Conservation (phyloP, 2,888 invertebrate species). For the Drosophila mayaguana region DNA sequence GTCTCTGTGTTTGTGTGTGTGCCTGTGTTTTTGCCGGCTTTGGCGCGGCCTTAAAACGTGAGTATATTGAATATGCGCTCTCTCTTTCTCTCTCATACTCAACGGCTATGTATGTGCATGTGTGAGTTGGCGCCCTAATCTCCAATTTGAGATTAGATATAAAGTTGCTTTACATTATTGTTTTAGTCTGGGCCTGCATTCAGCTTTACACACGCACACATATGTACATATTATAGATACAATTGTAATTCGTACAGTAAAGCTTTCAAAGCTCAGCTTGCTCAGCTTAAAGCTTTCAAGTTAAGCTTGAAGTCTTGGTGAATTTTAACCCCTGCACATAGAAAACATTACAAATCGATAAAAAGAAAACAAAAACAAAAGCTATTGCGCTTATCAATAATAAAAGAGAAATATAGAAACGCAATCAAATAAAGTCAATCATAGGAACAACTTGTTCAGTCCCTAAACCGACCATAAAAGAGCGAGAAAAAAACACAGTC, state of each 20-base stretch:
- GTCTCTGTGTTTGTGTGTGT: slow-evolving; percentile 13
- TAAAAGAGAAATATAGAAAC: not conserved
- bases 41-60: slow-evolving; percentile 75
- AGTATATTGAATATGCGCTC: slow-evolving; percentile 51
- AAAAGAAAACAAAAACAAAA: slow-evolving; percentile 37
- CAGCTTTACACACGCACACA: not conserved
- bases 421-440: slow-evolving; percentile 8
- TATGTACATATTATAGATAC: slow-evolving; percentile 1
- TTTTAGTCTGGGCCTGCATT: slow-evolving; percentile 52
- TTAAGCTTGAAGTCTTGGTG: slow-evolving; percentile 41
- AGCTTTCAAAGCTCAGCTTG: slow-evolving; percentile 53
- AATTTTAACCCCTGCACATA: slow-evolving; percentile 8
- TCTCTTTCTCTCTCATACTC: not conserved
- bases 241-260: not conserved
- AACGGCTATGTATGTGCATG: slow-evolving; percentile 11
- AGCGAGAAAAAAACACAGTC: not conserved
- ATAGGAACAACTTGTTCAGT: slow-evolving; percentile 8
- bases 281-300: slow-evolving; percentile 39
- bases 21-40: slow-evolving; percentile 65
- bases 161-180: slow-evolving; percentile 65
- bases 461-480: not conserved
- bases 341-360: slow-evolving; percentile 43
- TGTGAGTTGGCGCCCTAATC: slow-evolving; percentile 72
- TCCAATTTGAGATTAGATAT: slow-evolving; percentile 84
- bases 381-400: slow-evolving; percentile 47